Evolutionary conservation across 2,113 vertebrate genomes (phyloP), one percentile per base, ranked within the genome.

Genomic region (Numida meleagris): DNA sequence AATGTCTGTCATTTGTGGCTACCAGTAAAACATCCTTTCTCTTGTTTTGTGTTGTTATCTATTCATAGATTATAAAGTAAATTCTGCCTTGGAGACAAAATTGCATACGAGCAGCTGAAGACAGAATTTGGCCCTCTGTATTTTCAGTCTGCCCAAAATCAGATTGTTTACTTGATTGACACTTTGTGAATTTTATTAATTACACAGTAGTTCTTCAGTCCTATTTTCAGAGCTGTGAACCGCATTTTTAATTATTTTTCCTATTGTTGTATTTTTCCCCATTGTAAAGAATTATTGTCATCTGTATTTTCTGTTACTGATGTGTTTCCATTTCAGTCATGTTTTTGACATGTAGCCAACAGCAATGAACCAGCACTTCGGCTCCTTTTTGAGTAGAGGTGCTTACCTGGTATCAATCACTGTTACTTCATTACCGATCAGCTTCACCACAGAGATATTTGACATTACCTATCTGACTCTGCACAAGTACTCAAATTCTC

Each of bases 111-210:
- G 65, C 85, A 95, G 70, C 86, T 85, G 62, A 94, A 92, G 58
- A 92, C 25, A 74, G 82, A 94, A 94, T 83, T 70, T 95, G 82
- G 72, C 12, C 65, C n/a, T 83, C 46, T 40, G 45, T 90, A 66
- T 96, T 88, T 92, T 90, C 75, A 91, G 67, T 93, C 48, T 93
- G 86, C 48, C 51, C 74, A 1, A 77, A 93, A 70, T 25, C 55
- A 93, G 75, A 86, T 65, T 89, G 51, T 82, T 93, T 73, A 58
- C 10, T 95, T 96, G 91, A 97, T 86, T 93, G 91, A 95, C 51
- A 67, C n/a, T n/a, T 88, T 14, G 36, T 88, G 73, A 86, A 91
- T 96, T 82, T 95, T 67, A 94, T 81, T 97, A 95, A 95, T 95
- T 95, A 88, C 48, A 90, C 40, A 67, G 65, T 59, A 84, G 65